Evolutionary conservation across 1,140 invertebrate genomes (phyloP).

Genomic region (Pogonognathellus flavescens): DNA sequence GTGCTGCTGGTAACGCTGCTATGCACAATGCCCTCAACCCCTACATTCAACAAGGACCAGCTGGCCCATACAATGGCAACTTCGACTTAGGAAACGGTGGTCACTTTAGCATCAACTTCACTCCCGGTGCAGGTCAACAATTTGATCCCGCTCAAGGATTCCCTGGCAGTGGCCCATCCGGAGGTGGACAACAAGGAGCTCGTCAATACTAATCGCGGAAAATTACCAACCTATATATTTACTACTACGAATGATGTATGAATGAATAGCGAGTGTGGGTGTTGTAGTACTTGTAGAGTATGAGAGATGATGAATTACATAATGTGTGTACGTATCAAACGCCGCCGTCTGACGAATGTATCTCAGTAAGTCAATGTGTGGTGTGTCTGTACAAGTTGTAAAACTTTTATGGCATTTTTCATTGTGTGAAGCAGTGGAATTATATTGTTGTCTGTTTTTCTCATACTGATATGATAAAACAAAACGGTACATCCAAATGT

Average conservation of each 20-base stretch:
- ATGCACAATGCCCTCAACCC: slow-evolving; percentile 61
- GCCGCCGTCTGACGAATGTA: background rate
- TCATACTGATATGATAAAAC: slow-evolving; percentile 39
- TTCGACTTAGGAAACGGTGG: slow-evolving; percentile 66
- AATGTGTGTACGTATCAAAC: background rate
- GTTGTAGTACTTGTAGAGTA: slow-evolving; percentile 1
- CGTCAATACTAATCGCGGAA: slow-evolving; percentile 7
- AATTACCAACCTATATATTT: background rate
- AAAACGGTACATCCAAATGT: slow-evolving; percentile 30
- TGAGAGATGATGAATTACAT: slow-evolving; percentile 36
- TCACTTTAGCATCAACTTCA: slow-evolving; percentile 65
- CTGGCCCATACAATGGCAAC: slow-evolving; percentile 62
- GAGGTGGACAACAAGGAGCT: background rate
- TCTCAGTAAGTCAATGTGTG: slow-evolving; percentile 34
- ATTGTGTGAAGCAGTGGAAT: slow-evolving; percentile 19
- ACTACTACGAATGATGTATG: slow-evolving; percentile 18
- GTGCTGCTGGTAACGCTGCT: background rate
- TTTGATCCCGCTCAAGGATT: slow-evolving; percentile 54
- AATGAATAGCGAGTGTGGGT: slow-evolving; percentile 15
- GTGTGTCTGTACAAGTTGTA: slow-evolving; percentile 33
- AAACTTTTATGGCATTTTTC: slow-evolving; percentile 25
- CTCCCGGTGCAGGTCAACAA: slow-evolving; percentile 59
- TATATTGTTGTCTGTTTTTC: slow-evolving; percentile 49
- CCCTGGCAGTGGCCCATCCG: slow-evolving; percentile 5
- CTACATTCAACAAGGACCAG: slow-evolving; percentile 55